Base-by-base conservation (phyloP, 1,140 invertebrate genomes). In the Asbolus verrucosus region DNA sequence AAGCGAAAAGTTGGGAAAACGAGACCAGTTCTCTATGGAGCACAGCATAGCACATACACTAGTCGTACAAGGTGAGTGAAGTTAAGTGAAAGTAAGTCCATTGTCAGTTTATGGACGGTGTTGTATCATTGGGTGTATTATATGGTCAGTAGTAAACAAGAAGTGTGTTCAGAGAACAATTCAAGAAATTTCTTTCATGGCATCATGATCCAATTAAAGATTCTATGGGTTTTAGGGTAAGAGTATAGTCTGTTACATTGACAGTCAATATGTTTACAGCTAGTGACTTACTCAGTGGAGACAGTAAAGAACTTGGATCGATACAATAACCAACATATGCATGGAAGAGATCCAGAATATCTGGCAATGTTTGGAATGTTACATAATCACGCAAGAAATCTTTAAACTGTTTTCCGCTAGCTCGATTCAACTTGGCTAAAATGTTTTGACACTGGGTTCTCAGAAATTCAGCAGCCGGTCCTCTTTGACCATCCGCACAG, bases 321-420 rank as follows among this genome's bases (percentile, higher is more conserved):
- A 94, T 87, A 83, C 98, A 99, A 81, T 96, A 99, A 11, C 95
- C 95, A 31, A 98, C 87, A 76, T 98, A 96, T 2, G 96, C 89
- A 82, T 99, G 98, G 39, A 99, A 91, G 77, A 98, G 94, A 76
- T 98, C 96, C 1, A 99, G 81, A 6, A 98, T 87, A 59, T 96
- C 94, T 1, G 89, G 83, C 14, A 98, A 82, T 0, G 92, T 87
- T 21, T 92, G 89, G 2, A 86, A 87, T 43, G 88, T 88, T 0
- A 98, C 90, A 82, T 95, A 91, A 38, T 91, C 86, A 67, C 89
- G 86, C 9, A 98, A 83, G 71, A 92, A 96, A 33, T 86, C 85
- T 24, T 95, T 94, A 75, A 94, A 93, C 65, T 90, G 87, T 50
- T 87, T 87, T 0, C 87, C 84, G 27, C 85, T 89, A 1, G 88